Evolutionary conservation across 2,888 invertebrate genomes (phyloP).

Genomic region (Cerceris rybyensis): DNA sequence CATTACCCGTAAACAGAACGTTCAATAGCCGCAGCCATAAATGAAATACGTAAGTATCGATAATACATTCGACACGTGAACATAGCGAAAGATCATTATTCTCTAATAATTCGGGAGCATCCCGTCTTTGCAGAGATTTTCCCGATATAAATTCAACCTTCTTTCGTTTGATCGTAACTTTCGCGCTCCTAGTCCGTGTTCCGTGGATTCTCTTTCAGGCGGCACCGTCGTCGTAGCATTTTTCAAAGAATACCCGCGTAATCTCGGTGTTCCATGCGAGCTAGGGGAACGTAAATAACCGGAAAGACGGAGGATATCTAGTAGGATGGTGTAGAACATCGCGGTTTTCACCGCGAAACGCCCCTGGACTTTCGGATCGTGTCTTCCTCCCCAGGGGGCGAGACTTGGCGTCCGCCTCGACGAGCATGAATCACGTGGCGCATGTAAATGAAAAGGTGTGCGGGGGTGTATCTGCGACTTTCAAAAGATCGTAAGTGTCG

Average conservation of each 20-base stretch:
- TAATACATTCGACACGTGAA: no score
- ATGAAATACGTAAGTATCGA: no score
- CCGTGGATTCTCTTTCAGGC: background rate
- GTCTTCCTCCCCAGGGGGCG: slow-evolving; percentile 60
- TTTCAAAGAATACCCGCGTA: slow-evolving; percentile 43
- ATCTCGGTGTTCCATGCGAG: slow-evolving; percentile 13
- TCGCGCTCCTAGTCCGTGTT: slow-evolving; percentile 10
- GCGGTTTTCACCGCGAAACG: slow-evolving; percentile 63
- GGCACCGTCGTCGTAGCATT: slow-evolving; percentile 12
- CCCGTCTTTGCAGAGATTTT: background rate
- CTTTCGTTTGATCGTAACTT: slow-evolving; percentile 49
- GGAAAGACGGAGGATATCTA: slow-evolving; percentile 19
- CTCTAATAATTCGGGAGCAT: no score
- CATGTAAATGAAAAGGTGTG: slow-evolving; percentile 66
- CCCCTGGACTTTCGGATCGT: slow-evolving; percentile 62
- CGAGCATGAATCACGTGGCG: slow-evolving; percentile 60
- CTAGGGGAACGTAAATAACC: slow-evolving; percentile 59
- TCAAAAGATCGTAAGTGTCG: slow-evolving; percentile 61
- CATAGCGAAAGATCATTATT: no score
- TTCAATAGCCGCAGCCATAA: no score
- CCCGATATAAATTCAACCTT: slow-evolving; percentile 37
- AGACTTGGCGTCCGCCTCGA: slow-evolving; percentile 46
- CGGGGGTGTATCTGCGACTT: slow-evolving; percentile 57
- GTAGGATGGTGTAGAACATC: slow-evolving; percentile 51
- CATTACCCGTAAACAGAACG: no score